Conservation (phyloP, 2,888 invertebrate species). For the Dicyrtoma fusca region DNA sequence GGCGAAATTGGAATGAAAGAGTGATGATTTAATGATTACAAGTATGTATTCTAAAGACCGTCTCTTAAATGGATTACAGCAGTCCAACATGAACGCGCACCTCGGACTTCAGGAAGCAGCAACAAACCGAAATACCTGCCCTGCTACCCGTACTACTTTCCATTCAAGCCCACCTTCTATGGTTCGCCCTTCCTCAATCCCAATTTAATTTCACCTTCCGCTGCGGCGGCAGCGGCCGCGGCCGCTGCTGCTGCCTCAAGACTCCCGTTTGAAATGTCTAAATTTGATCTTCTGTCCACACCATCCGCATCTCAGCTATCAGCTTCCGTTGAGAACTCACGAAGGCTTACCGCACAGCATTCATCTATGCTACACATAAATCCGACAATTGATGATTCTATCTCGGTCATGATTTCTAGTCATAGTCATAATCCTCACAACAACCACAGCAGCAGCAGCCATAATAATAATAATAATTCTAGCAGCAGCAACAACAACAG, state of each 20-base stretch:
- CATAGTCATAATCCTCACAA: neutral
- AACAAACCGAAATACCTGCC: constrained; percentile 53
- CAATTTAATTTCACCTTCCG: constrained; percentile 29
- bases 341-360: constrained; percentile 1
- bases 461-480: neutral
- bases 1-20: too few species aligned
- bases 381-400: too few species aligned
- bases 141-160: constrained; percentile 49
- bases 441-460: neutral
- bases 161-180: constrained; percentile 50
- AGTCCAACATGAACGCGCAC: constrained; percentile 88
- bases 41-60: too few species aligned
- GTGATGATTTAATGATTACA: too few species aligned
- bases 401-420: neutral
- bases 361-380: neutral
- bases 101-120: constrained; percentile 63
- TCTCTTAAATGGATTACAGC: constrained; percentile 64
- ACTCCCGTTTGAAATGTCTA: constrained; percentile 33
- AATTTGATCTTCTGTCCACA: constrained; percentile 40
- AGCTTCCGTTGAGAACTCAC: neutral
- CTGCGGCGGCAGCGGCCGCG: constrained; percentile 55
- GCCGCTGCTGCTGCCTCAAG: constrained; percentile 53
- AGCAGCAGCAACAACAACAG: neutral
- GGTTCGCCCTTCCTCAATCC: constrained; percentile 60
- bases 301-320: constrained; percentile 45